Base-by-base conservation (phyloP, 2,888 invertebrate genomes). In the Chaetogeoica ovagalla region DNA sequence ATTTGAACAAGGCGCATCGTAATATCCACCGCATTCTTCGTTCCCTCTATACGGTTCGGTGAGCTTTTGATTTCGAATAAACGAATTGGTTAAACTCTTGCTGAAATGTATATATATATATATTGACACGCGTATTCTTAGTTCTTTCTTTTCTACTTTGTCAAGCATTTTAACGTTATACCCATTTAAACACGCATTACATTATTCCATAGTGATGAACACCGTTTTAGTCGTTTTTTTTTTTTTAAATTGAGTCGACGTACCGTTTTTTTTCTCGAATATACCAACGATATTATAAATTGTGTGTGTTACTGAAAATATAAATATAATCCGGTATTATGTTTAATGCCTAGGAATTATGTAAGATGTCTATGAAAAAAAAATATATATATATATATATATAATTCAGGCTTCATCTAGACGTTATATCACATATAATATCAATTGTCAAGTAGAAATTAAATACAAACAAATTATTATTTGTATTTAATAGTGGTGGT, bases 51-150 rank as follows among this genome's bases (percentile, higher is more conserved):
- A 55, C 63, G 37, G 63, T 74, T 55, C 74, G 21, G 17, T 19
- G 59, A 71, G 59, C 43, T 43, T 71, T 71, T 60, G 37, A 62
- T 74, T 74, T 65, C 37, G 63, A 62, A 63, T 55, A 74, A 74
- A 63, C 39, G 73, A 74, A 55, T 74, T 39, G 55, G 63, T 74
- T 65, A 17, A 70, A 37, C n/a, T 17, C n/a, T n/a, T 11, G 30
- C n/a, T 70, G 57, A n/a, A 55, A 37, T 11, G 19, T 55, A 15
- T 19, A 43, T 2, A n/a, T 39, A 52, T 55, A 30, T 55, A 48
- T 48, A 48, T 13, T 7, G 19, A 48, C 43, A 55, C 23, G 15
- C 48, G 43, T 48, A 8, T 9, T 7, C 9, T 59, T 37, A 9
- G 30, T 9, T 48, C 0, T 21, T 30, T 21, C 21, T 59, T 71